These are phyloP conservation scores for Macaria notata DNA, from an alignment of 2,888 invertebrate species.

Conservation along the genomic window DNA sequence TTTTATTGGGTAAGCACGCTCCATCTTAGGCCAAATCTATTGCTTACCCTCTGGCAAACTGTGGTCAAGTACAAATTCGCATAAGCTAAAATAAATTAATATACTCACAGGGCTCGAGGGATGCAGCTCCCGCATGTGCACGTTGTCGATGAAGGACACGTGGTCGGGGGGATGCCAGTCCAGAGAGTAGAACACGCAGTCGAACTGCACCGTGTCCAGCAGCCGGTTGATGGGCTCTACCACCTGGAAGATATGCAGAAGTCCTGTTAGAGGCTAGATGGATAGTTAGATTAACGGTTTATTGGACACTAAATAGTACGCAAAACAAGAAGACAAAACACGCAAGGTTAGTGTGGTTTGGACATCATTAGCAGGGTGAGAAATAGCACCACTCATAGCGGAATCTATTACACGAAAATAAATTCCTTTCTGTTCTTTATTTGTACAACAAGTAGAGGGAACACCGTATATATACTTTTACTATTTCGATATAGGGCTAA, in stretches of 20 bases:
- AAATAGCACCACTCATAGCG: too few species aligned
- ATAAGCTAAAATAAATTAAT: too few species aligned
- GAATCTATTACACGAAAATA: too few species aligned
- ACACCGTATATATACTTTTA: too few species aligned
- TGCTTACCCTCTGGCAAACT: neutral
- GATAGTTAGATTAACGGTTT: too few species aligned
- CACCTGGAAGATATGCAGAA: conserved; percentile 79
- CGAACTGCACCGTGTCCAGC: conserved; percentile 90
- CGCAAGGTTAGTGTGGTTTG: too few species aligned
- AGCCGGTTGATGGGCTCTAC: conserved; percentile 95
- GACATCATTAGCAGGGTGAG: too few species aligned
- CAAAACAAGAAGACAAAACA: too few species aligned
- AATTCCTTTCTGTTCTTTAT: too few species aligned
- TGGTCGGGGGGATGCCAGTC: conserved; percentile 99
- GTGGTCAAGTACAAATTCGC: neutral
- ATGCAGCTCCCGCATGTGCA: conserved; percentile 88
- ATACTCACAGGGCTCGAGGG: conserved; percentile 86
- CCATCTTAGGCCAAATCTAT: neutral
- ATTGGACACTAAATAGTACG: too few species aligned
- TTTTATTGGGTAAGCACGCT: neutral
- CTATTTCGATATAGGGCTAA: too few species aligned
- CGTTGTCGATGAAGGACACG: conserved; percentile 97
- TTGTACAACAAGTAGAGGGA: too few species aligned
- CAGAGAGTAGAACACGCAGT: conserved; percentile 94
- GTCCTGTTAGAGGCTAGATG: neutral